phyloP scores from a whole-genome alignment of 1,140 invertebrate genomes.

The Ips nitidus region DNA sequence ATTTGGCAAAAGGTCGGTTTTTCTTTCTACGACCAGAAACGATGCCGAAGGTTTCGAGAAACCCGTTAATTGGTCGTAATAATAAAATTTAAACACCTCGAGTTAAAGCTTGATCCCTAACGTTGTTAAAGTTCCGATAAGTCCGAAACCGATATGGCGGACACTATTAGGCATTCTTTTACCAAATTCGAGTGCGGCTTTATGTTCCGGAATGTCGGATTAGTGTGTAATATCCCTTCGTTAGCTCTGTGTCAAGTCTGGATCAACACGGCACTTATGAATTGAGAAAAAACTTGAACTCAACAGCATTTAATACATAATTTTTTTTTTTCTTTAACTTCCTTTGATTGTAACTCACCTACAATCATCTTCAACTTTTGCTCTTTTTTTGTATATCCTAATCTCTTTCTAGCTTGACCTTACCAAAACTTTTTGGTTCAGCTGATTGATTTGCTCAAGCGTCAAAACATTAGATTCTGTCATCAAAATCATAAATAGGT shows the following conservation, averaged over 20 bases:
- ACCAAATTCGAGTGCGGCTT: conserved; percentile 27
- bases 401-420: too few relatives aligned
- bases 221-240: conserved; percentile 31
- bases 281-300: too few relatives aligned
- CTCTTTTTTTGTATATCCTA: too few relatives aligned
- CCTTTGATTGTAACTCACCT: too few relatives aligned
- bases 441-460: too few relatives aligned
- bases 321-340: too few relatives aligned
- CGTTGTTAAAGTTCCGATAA: conserved; percentile 32
- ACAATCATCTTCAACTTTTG: too few relatives aligned
- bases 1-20: neutral
- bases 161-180: conserved; percentile 29
- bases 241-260: neutral
- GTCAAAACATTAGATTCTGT: too few relatives aligned
- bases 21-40: neutral
- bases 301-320: too few relatives aligned
- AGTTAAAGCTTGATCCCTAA: conserved; percentile 23
- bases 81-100: conserved; percentile 32
- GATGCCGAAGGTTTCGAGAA: conserved; percentile 20
- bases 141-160: conserved; percentile 21
- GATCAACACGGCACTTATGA: too few relatives aligned
- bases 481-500: too few relatives aligned
- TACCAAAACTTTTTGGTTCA: too few relatives aligned
- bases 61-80: conserved; percentile 30
- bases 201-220: conserved; percentile 31